These are phyloP conservation scores for Drosophila meridionalis DNA, from an alignment of 2,888 invertebrate species.

Conservation along the genomic window DNA sequence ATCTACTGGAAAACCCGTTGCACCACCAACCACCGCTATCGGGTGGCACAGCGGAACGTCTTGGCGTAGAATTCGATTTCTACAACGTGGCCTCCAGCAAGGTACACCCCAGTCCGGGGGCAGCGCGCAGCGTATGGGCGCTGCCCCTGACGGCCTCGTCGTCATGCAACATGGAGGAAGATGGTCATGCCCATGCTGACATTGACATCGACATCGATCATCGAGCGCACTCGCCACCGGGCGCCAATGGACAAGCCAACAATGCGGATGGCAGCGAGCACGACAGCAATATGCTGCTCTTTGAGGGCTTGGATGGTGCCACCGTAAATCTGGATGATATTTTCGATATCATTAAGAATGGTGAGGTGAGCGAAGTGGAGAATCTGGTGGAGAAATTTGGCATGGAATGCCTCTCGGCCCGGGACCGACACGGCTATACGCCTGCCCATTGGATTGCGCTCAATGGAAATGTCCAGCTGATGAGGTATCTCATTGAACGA, in stretches of 20 bases:
- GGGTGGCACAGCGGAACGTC: slow-evolving; percentile 79
- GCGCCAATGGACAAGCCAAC: slow-evolving; percentile 32
- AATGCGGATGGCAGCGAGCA: slow-evolving; percentile 58
- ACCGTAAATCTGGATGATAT: slow-evolving; percentile 87
- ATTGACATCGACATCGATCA: slow-evolving; percentile 82
- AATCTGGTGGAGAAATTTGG: slow-evolving; percentile 93
- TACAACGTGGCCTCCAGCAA: slow-evolving; percentile 86
- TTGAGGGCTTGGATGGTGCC: slow-evolving; percentile 81
- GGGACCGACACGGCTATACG: slow-evolving; percentile 97
- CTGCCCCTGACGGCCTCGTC: slow-evolving; percentile 91
- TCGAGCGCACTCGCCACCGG: slow-evolving; percentile 78
- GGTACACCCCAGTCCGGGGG: slow-evolving; percentile 94
- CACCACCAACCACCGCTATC: slow-evolving; percentile 73
- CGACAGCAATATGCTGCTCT: slow-evolving; percentile 85
- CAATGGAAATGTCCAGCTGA: slow-evolving; percentile 95
- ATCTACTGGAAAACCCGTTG: slow-evolving; percentile 83
- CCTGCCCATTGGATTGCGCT: slow-evolving; percentile 95
- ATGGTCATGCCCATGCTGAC: slow-evolving; percentile 85
- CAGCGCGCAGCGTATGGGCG: slow-evolving; percentile 95
- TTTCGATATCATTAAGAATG: slow-evolving; percentile 94
- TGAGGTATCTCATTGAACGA: slow-evolving; percentile 93
- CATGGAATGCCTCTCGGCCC: slow-evolving; percentile 90
- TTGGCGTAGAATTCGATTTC: slow-evolving; percentile 77
- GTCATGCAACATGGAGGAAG: slow-evolving; percentile 91
- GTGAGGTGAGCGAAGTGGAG: slow-evolving; percentile 93